phyloP scores from a whole-genome alignment of 2,888 invertebrate species.

The Cephus pulcher region DNA sequence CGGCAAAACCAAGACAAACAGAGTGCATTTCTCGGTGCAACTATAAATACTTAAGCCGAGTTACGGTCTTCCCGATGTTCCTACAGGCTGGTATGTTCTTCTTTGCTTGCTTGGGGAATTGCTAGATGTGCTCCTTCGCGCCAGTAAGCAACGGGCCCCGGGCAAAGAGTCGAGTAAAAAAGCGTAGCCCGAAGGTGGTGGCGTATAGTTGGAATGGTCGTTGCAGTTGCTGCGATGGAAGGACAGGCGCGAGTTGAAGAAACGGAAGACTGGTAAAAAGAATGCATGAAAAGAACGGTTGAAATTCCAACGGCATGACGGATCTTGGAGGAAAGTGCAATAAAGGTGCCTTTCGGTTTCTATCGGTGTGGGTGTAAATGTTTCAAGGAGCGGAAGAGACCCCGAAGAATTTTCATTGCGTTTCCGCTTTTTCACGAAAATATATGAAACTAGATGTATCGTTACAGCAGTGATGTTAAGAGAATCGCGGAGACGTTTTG shows the following conservation, averaged over 20 bases:
- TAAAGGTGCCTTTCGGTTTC: background rate
- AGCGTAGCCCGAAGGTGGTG: background rate
- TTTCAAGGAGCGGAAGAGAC: background rate
- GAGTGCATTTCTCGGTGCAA: slow-evolving; percentile 20
- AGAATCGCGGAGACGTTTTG: background rate
- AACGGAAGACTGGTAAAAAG: background rate
- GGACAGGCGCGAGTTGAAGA: background rate
- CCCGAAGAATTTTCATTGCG: background rate
- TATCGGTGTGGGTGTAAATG: background rate
- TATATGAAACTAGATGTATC: background rate
- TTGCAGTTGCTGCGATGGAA: background rate
- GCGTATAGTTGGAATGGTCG: background rate
- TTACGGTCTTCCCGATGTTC: slow-evolving; percentile 23
- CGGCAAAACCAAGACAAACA: slow-evolving; percentile 9
- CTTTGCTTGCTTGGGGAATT: background rate
- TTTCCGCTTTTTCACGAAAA: background rate
- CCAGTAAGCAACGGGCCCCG: background rate
- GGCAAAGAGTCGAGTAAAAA: background rate
- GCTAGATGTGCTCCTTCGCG: background rate
- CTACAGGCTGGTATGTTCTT: slow-evolving; percentile 11
- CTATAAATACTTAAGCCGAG: slow-evolving; percentile 30
- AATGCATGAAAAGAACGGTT: background rate
- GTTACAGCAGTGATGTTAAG: background rate
- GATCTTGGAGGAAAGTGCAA: background rate
- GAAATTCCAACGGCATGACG: background rate